Evolutionary conservation across 2,888 invertebrate species (phyloP).

Genomic region (Rhingia campestris): DNA sequence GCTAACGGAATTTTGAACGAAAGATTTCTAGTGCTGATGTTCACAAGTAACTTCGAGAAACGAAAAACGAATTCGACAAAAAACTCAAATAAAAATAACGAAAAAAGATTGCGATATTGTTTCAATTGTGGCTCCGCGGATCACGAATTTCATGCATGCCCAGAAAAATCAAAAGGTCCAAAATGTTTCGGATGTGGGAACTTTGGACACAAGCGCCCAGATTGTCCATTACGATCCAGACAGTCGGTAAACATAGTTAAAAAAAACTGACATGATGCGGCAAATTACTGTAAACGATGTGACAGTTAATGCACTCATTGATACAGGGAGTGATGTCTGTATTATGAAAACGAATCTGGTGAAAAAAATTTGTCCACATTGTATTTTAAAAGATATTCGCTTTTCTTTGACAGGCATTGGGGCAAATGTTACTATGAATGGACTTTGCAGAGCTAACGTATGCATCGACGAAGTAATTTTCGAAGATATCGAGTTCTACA

Average conservation of each 20-base stretch:
- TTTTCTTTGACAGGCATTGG: background rate
- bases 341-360: too few relatives aligned
- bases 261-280: constrained; percentile 35
- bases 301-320: constrained; percentile 20
- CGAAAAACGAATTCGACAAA: too few relatives aligned
- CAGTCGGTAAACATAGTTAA: constrained; percentile 10
- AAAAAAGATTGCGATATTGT: background rate
- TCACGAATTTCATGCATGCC: too few relatives aligned
- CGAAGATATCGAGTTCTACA: constrained; percentile 8
- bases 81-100: too few relatives aligned
- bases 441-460: background rate
- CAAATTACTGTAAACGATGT: constrained; percentile 13
- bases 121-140: constrained; percentile 39
- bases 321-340: constrained; percentile 20
- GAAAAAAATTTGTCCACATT: constrained; percentile 2
- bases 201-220: constrained; percentile 25
- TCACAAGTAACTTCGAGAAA: constrained; percentile 25
- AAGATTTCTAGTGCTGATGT: constrained; percentile 43
- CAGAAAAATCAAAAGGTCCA: constrained; percentile 35
- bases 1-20: constrained; percentile 21
- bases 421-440: background rate
- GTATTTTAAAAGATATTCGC: background rate
- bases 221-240: constrained; percentile 11
- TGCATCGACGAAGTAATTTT: background rate
- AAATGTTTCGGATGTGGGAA: constrained; percentile 34